Percentiles rank a stretch among this genome's conserved stretches.
Conservation (phyloP, 1,140 invertebrate species). For the Cherax quadricarinatus region DNA sequence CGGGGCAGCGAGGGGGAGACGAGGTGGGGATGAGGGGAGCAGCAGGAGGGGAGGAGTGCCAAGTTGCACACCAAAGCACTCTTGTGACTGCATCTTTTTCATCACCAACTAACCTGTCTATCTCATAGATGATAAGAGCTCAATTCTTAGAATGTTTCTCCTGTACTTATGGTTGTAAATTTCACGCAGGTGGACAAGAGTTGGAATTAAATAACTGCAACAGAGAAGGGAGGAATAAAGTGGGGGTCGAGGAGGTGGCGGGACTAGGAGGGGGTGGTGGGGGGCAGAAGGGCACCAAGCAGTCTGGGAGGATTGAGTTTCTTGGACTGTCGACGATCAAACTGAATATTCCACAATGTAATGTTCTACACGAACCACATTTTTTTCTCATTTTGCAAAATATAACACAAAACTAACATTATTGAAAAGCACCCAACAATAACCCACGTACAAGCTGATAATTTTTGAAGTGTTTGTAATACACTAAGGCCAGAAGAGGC, state of each 20-base stretch:
- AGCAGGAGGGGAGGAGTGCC: conserved; percentile 12
- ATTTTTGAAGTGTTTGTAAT: background rate
- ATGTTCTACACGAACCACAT: background rate
- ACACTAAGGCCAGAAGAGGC: background rate
- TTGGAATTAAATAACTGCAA: conserved; percentile 38
- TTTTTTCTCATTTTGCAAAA: background rate
- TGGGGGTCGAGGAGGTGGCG: background rate
- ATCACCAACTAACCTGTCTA: background rate
- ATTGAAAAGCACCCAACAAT: background rate
- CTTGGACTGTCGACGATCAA: conserved; percentile 38
- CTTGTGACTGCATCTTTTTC: background rate
- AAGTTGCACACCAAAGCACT: conserved; percentile 8
- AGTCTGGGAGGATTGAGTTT: conserved; percentile 61
- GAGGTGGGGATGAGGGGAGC: too few species aligned
- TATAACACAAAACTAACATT: background rate
- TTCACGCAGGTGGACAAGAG: conserved; percentile 1
- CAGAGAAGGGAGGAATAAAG: conserved; percentile 23
- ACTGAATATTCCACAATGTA: conserved; percentile 25
- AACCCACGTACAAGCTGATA: background rate
- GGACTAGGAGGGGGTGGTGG: background rate
- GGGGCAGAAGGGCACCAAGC: conserved; percentile 55
- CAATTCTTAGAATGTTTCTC: background rate
- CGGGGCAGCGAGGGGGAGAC: background rate
- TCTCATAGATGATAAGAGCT: background rate
- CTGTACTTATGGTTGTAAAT: background rate